Evolutionary conservation across 2,113 vertebrate species (phyloP), one percentile per base, ranked within the genome.

Genomic region (Hippocampus abdominalis): DNA sequence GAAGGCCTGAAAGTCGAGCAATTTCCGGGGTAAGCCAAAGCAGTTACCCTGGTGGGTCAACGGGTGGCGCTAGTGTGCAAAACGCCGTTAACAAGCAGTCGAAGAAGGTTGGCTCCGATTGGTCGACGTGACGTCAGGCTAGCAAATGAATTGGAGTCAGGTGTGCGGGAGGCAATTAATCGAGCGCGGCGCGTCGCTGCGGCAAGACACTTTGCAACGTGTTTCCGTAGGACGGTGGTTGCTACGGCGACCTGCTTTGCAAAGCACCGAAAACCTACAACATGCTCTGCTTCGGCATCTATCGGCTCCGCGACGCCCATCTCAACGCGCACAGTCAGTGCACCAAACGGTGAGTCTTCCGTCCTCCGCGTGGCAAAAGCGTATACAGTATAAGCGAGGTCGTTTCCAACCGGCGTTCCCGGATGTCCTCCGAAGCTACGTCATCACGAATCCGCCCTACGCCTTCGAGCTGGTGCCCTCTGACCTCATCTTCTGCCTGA

Each of bases 261-360:
- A 99, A 99, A 94, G 97, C 97, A 64, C 90, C 98, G 83, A 99
- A 99, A 93, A 99, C 97, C 0, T 99, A 99, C 81, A 99, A 98
- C 88, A 99, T 99, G 97, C 90, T 99, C 87, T 98, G 96, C 90
- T 99, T 99, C 83, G 97, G 97, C 76, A 98, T 99, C 89, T 98
- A 99, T 76, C 95, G 97, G 77, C 89, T 98, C 86, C 91, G 97
- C 87, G 97, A 99, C 74, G 96, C 96, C 69, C 96, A 98, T 82
- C 89, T 95, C 70, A 94, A 92, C 69, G 66, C 87, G 13, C 94
- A 94, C 16, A 98, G 92, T 82, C 95, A 94, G 13, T 99, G 96
- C 81, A 96, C 94, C 21, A 98, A 99, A 90, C 94, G 97, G 97
- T 99, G 72, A 86, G 85, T 46, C 27, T 59, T 20, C 1, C 11